Conservation (phyloP, 2,888 invertebrate genomes). For the Megastigmus dorsalis region DNA sequence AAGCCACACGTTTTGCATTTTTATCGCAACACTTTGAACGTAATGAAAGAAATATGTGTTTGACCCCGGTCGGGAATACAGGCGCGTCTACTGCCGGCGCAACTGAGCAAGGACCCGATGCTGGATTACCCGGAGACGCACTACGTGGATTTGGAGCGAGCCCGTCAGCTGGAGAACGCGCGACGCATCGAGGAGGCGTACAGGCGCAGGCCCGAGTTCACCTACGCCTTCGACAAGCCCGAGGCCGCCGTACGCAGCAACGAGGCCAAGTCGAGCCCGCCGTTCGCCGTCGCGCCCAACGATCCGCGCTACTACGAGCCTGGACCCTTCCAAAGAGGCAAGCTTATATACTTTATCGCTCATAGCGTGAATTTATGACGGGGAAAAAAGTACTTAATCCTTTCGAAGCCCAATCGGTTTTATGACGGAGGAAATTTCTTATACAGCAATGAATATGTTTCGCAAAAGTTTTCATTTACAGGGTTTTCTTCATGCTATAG, state of each 20-base stretch:
- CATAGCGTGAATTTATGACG: too few relatives aligned
- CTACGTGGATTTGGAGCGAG: constrained; percentile 26
- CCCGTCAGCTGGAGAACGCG: constrained; percentile 18
- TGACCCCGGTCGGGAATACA: too few relatives aligned
- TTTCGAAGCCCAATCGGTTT: too few relatives aligned
- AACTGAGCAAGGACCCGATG: constrained; percentile 26
- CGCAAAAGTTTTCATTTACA: too few relatives aligned
- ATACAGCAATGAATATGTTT: too few relatives aligned
- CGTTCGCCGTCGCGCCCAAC: constrained; percentile 72
- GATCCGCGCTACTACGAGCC: constrained; percentile 72
- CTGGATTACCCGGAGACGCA: constrained; percentile 51
- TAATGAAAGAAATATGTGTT: not conserved
- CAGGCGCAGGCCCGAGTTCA: constrained; percentile 63
- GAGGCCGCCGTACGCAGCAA: too few relatives aligned
- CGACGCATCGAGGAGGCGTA: constrained; percentile 38
- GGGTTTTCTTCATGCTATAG: too few relatives aligned
- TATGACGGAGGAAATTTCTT: too few relatives aligned
- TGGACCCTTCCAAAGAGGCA: not conserved
- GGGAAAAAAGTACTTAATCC: too few relatives aligned
- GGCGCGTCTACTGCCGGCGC: constrained; percentile 38
- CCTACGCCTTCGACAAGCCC: constrained; percentile 64
- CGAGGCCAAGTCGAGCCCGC: constrained; percentile 58
- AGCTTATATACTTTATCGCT: too few relatives aligned
- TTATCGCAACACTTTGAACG: too few relatives aligned
- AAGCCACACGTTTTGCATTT: too few relatives aligned